A percentile compares a stretch with the other conserved stretches of the same genome.
These are phyloP conservation scores for Cyrtonyx montezumae DNA, from an alignment of 2,113 vertebrate genomes.

Conservation along the genomic window DNA sequence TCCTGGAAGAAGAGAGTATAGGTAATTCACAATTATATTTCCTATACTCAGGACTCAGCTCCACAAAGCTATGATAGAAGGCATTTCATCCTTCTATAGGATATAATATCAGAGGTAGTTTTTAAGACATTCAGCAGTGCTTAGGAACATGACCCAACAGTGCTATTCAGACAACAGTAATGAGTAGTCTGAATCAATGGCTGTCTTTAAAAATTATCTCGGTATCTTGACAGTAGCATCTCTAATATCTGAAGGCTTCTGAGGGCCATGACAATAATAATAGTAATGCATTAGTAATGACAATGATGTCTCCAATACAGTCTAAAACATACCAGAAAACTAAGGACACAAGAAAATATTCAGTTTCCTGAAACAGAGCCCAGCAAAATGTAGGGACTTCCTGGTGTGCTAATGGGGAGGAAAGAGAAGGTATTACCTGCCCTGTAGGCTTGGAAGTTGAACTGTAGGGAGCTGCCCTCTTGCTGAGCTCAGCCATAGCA, in stretches of 20 bases:
- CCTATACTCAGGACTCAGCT: not conserved
- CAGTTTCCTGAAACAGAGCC: not conserved
- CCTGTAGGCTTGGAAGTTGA: not conserved
- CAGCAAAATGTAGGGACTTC: not conserved
- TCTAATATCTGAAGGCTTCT: not conserved
- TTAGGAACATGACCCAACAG: not conserved
- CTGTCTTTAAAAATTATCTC: not conserved
- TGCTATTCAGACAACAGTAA: not conserved
- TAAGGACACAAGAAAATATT: not conserved
- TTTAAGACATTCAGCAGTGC: not conserved
- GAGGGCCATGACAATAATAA: not conserved
- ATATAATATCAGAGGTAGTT: not conserved
- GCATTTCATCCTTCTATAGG: not conserved
- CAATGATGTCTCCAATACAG: not conserved
- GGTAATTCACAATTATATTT: not conserved
- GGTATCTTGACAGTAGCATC: not conserved
- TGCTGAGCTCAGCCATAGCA: conserved; percentile 41
- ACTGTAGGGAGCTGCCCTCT: not conserved
- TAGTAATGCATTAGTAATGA: too few species aligned
- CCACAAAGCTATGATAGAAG: not conserved
- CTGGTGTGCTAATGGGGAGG: not conserved
- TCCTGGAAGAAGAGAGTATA: not conserved
- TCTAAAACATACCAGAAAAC: not conserved
- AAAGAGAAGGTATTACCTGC: not conserved
- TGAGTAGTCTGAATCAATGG: not conserved